These are phyloP conservation scores for Drusus annulatus DNA, from an alignment of 1,140 invertebrate species.

Conservation along the genomic window DNA sequence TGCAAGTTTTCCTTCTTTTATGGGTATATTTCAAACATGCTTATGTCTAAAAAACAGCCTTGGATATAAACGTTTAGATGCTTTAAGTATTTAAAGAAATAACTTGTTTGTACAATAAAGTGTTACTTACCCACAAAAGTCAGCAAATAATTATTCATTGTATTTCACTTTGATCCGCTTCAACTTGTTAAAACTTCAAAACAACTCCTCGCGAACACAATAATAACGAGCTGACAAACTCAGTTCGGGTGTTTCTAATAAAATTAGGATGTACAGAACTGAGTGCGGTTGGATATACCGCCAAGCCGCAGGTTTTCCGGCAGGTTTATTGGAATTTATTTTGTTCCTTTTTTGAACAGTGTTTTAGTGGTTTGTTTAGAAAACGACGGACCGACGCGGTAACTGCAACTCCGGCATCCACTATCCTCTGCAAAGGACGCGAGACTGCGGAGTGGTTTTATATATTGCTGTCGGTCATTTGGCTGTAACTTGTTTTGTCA, in stretches of 20 bases:
- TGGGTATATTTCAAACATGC: too few relatives aligned
- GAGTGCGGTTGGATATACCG: neutral
- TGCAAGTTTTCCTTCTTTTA: too few relatives aligned
- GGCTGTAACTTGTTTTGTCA: too few relatives aligned
- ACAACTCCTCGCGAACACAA: too few relatives aligned
- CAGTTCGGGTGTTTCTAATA: too few relatives aligned
- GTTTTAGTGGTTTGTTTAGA: neutral
- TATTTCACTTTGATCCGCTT: neutral
- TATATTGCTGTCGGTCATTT: neutral
- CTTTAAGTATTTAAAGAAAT: too few relatives aligned
- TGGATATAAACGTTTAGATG: too few relatives aligned
- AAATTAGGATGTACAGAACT: too few relatives aligned
- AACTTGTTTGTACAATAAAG: too few relatives aligned
- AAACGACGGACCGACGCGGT: neutral
- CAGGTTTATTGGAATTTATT: constrained; percentile 2
- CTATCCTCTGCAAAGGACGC: neutral
- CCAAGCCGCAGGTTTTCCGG: neutral
- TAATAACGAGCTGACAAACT: too few relatives aligned
- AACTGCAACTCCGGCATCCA: neutral
- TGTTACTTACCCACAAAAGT: neutral
- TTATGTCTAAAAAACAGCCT: too few relatives aligned
- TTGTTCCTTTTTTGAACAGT: neutral
- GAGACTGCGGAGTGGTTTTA: neutral
- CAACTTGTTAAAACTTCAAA: too few relatives aligned
- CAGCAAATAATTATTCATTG: constrained; percentile 4